Percentiles rank a stretch among this genome's conserved stretches.
These are phyloP conservation scores for Forbesichthys agassizii DNA, from an alignment of 2,113 vertebrate species.

Conservation along the genomic window DNA sequence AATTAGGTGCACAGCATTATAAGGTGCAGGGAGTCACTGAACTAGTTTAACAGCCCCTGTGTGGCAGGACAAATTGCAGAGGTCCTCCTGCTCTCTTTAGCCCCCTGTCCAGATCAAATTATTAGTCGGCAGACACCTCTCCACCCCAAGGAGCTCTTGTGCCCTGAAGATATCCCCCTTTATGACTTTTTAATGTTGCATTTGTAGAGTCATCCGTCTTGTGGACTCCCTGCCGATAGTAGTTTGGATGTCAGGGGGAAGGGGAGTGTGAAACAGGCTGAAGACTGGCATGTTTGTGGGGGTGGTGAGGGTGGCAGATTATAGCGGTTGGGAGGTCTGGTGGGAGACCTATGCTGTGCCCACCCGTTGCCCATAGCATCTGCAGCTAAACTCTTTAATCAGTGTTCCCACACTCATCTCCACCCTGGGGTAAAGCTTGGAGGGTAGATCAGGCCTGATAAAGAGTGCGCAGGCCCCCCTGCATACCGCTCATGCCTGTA, in stretches of 20 bases:
- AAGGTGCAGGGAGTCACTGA: constrained; percentile 1
- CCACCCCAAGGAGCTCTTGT: constrained; percentile 42
- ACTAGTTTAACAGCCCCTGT: constrained; percentile 10
- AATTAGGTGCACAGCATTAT: constrained; percentile 11
- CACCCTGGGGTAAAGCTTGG: constrained; percentile 27
- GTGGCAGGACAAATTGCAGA: constrained; percentile 40
- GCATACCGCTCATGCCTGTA: constrained; percentile 33
- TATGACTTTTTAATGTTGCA: constrained; percentile 73
- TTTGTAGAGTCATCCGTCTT: constrained; percentile 67
- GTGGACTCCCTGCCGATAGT: constrained; percentile 40
- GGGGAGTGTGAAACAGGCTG: background rate
- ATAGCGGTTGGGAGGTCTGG: constrained; percentile 17
- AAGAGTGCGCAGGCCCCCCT: constrained; percentile 38
- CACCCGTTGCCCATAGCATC: constrained; percentile 26
- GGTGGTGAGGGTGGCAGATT: background rate
- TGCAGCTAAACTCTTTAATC: constrained; percentile 46
- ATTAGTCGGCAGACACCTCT: constrained; percentile 62
- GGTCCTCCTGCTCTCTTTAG: constrained; percentile 33
- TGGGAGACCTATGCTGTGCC: constrained; percentile 33
- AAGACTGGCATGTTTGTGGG: constrained; percentile 22
- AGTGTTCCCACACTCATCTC: constrained; percentile 37
- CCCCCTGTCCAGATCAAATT: constrained; percentile 44
- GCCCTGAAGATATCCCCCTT: constrained; percentile 57
- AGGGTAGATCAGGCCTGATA: constrained; percentile 42
- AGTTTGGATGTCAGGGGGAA: constrained; percentile 33